Evolutionary conservation across 2,888 invertebrate species (phyloP).

Genomic region (Liposcelis brunnea): DNA sequence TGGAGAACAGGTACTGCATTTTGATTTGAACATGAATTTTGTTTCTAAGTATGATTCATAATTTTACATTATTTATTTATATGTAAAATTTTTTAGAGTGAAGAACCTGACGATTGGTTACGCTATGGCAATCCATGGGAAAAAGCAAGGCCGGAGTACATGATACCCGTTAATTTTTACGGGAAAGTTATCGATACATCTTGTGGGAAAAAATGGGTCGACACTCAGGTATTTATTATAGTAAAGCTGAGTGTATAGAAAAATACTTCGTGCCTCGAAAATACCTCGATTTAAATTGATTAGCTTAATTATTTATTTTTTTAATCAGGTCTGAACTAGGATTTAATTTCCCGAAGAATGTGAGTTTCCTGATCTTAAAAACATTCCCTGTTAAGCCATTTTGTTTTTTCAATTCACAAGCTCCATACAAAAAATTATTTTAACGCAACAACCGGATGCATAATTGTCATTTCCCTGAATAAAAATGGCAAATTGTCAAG

Average conservation of each 20-base stretch:
- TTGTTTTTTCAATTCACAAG: too few relatives aligned
- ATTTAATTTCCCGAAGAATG: too few relatives aligned
- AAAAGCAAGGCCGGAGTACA: conserved; percentile 96
- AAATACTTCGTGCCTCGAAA: conserved; percentile 3
- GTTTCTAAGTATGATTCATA: too few relatives aligned
- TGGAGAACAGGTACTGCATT: conserved; percentile 59
- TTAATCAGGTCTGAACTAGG: too few relatives aligned
- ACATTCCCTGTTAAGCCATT: too few relatives aligned
- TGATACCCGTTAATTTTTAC: conserved; percentile 92
- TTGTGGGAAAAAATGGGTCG: conserved; percentile 82
- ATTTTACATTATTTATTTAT: neutral
- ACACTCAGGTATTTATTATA: conserved; percentile 52
- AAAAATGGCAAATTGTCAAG: too few relatives aligned
- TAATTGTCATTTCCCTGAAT: too few relatives aligned
- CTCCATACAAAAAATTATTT: too few relatives aligned
- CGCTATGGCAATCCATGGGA: conserved; percentile 99
- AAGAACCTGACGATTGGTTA: conserved; percentile 99
- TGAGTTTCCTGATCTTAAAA: too few relatives aligned
- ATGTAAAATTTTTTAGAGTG: conserved; percentile 31
- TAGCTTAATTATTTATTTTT: neutral
- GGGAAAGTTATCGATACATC: conserved; percentile 81
- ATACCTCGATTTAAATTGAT: conserved; percentile 6
- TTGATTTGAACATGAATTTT: too few relatives aligned
- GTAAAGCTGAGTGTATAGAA: too few relatives aligned
- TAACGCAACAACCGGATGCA: too few relatives aligned